Evolutionary conservation across 2,888 invertebrate species (phyloP), one percentile per base, ranked within the genome.

Genomic region (Danaus chrysippus): DNA sequence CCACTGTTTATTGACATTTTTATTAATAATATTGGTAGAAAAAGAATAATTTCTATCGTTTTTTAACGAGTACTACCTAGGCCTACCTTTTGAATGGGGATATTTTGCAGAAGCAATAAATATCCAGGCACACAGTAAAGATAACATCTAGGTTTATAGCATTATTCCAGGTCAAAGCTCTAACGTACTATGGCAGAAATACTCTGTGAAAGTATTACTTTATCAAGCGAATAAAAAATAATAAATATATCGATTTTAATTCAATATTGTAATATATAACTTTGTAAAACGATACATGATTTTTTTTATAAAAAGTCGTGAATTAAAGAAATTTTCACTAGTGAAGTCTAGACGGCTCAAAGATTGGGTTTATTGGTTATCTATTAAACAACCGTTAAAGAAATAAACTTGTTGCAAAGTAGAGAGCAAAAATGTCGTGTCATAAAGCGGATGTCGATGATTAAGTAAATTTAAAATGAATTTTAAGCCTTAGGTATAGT

Each of bases 121-220:
- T 64, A 59, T 56, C 52, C n/a, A 49, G 46, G n/a, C 19, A 42
- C 23, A 54, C 19, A 49, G 62, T 63, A 54, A 43, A 69, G 69
- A 70, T 67, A 69, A 68, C 61, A 68, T 71, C 67, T 68, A 70
- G 70, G 67, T 66, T 68, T 66, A 70, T 64, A 59, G 61, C 68
- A 58, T 61, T 66, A 65, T 65, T 62, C 64, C 67, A 63, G 67
- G 70, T 70, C 67, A 70, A 70, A 71, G 70, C 66, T 68, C 65
- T 61, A 65, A 62, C 60, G 61, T 60, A 61, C 63, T 64, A 54
- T 58, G 42, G 58, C 49, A 60, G 63, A 64, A 67, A 65, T 65
- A 65, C 62, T 58, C 57, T 62, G 65, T 67, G 69, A 64, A 69
- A 64, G 68, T 69, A 64, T 54, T 23, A 56, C 3, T 34, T 34